Evolutionary conservation across 2,888 invertebrate species (phyloP).

Genomic region (Drosophila cracens): DNA sequence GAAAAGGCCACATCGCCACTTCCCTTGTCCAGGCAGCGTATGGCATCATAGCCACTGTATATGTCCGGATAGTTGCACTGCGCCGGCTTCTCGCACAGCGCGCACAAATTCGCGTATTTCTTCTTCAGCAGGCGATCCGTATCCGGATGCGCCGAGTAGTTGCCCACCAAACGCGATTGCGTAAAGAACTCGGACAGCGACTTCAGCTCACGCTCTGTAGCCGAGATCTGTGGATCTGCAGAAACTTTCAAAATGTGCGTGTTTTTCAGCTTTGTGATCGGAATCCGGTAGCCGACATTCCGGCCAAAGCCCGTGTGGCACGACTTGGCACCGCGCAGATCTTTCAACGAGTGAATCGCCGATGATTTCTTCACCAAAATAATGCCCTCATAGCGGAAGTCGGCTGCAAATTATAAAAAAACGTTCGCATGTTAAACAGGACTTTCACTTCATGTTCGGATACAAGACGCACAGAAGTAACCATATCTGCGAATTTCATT

Average conservation of each 20-base stretch:
- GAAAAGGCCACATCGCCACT: slow-evolving; percentile 95
- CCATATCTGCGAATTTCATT: background rate
- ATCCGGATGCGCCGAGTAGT: slow-evolving; percentile 91
- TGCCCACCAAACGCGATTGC: slow-evolving; percentile 94
- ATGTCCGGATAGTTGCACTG: slow-evolving; percentile 93
- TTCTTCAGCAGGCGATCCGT: slow-evolving; percentile 90
- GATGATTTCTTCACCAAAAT: slow-evolving; percentile 92
- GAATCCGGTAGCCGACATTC: slow-evolving; percentile 95
- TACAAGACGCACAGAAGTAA: background rate
- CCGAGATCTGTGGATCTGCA: slow-evolving; percentile 82
- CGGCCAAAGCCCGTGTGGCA: slow-evolving; percentile 95
- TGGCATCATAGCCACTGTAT: slow-evolving; percentile 93
- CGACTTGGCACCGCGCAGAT: slow-evolving; percentile 91
- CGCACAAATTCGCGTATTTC: slow-evolving; percentile 91
- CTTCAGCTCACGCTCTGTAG: slow-evolving; percentile 91
- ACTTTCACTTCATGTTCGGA: background rate
- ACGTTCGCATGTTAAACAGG: background rate
- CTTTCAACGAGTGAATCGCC: slow-evolving; percentile 88
- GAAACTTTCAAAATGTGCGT: slow-evolving; percentile 85
- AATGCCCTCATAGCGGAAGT: slow-evolving; percentile 92
- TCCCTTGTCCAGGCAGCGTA: slow-evolving; percentile 92
- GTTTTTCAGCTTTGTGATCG: slow-evolving; percentile 91
- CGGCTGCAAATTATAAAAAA: slow-evolving; percentile 86
- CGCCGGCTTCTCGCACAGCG: slow-evolving; percentile 91
- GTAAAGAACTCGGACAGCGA: slow-evolving; percentile 92